Percentiles rank a stretch among this genome's conserved stretches.
phyloP scores from a whole-genome alignment of 2,888 invertebrate genomes.

The Apotomis capreana region DNA sequence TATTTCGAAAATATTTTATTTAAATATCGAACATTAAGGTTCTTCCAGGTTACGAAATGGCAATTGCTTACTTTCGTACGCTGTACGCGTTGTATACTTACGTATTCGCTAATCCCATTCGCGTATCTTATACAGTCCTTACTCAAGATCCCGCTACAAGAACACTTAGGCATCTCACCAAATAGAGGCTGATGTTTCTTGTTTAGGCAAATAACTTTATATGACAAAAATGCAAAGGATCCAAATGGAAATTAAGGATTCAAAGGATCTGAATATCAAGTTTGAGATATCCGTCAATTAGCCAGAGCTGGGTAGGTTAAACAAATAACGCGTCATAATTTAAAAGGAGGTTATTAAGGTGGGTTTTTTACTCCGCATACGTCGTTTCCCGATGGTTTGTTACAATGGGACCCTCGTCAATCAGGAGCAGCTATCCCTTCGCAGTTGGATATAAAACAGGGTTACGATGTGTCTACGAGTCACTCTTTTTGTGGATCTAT shows the following conservation, averaged over 20 bases:
- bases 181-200: no score
- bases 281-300: not conserved
- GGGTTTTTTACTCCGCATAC: not conserved
- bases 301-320: not conserved
- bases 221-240: no score
- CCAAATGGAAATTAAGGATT: no score
- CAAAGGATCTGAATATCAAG: not conserved
- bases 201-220: not conserved
- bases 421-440: conserved; percentile 24
- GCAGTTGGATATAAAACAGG: conserved; percentile 22
- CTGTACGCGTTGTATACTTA: no score
- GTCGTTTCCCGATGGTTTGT: conserved; percentile 1
- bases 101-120: no score
- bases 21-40: no score
- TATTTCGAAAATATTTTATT: no score
- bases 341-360: not conserved
- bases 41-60: no score
- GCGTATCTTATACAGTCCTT: no score
- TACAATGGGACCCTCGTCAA: conserved; percentile 34
- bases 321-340: not conserved
- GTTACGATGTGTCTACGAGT: not conserved
- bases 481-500: not conserved
- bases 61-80: no score
- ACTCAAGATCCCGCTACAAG: no score
- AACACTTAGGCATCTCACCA: no score